Percentiles rank a stretch among this genome's conserved stretches.
Conservation (phyloP, 2,797 vertebrate genomes). For the Lithobates sylvaticus region DNA sequence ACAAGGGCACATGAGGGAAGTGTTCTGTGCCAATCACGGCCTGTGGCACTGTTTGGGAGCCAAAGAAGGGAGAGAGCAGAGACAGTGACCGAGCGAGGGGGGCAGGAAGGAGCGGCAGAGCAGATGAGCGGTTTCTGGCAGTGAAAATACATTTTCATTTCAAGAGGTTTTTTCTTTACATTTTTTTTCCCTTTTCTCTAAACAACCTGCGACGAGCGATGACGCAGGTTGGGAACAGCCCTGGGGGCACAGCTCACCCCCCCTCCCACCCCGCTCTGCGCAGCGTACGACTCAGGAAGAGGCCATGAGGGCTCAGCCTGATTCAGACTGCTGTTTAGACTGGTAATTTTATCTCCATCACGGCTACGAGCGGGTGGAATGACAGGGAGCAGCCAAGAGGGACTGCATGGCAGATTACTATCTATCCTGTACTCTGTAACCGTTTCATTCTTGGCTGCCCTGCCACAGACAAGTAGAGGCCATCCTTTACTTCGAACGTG, state of each 20-base stretch:
- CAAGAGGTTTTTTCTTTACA: neutral
- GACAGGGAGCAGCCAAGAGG: slow-evolving; percentile 28
- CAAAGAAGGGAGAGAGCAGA: neutral
- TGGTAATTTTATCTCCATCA: slow-evolving; percentile 46
- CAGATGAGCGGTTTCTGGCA: slow-evolving; percentile 48
- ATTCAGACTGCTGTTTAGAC: slow-evolving; percentile 40
- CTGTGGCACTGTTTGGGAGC: neutral
- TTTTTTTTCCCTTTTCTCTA: slow-evolving; percentile 1
- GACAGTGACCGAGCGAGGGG: slow-evolving; percentile 17
- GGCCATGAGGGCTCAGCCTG: slow-evolving; percentile 24
- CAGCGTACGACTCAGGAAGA: slow-evolving; percentile 11
- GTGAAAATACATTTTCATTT: slow-evolving; percentile 35
- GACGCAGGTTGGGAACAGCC: slow-evolving; percentile 57
- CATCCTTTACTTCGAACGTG: neutral
- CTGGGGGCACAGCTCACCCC: slow-evolving; percentile 22
- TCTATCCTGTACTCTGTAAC: slow-evolving; percentile 27
- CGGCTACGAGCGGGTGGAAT: slow-evolving; percentile 18
- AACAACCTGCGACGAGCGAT: slow-evolving; percentile 54
- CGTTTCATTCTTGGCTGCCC: neutral
- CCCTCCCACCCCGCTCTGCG: neutral
- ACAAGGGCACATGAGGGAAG: neutral
- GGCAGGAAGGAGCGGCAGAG: neutral
- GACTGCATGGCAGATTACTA: slow-evolving; percentile 14
- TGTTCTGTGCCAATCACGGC: neutral
- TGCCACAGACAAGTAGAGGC: neutral